Conservation (phyloP, 2,888 invertebrate genomes). For the Synanthedon tipuliformis region DNA sequence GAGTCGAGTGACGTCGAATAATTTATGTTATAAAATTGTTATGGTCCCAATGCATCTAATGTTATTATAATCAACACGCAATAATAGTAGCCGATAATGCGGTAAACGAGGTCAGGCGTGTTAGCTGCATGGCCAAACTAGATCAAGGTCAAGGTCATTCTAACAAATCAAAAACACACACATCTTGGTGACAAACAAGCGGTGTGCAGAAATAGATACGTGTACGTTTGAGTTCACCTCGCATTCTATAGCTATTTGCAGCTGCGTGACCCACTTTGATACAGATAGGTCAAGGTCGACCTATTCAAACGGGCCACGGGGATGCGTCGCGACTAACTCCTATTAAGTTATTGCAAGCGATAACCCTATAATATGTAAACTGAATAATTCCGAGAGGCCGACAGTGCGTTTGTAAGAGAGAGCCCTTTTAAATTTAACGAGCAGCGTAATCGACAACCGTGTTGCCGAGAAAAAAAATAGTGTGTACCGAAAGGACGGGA, state of each 20-base stretch:
- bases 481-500: conserved; percentile 55
- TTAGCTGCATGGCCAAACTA: conserved; percentile 62
- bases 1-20: no score
- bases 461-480: conserved; percentile 45
- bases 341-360: no score
- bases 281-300: conserved; percentile 62
- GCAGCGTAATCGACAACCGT: conserved; percentile 51
- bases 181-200: conserved; percentile 49
- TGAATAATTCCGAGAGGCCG: no score
- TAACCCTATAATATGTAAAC: no score
- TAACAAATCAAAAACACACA: conserved; percentile 64
- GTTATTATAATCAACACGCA: conserved; percentile 50
- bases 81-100: conserved; percentile 58
- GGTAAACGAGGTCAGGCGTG: conserved; percentile 61
- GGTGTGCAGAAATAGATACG: conserved; percentile 49
- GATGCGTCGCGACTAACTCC: conserved; percentile 3
- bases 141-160: conserved; percentile 71
- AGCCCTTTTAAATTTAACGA: background rate
- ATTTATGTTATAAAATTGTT: no score
- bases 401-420: background rate
- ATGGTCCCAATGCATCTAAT: conserved; percentile 20
- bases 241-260: conserved; percentile 54
- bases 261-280: conserved; percentile 40
- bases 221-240: conserved; percentile 43
- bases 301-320: conserved; percentile 34